Conservation (phyloP, 37 sponge, comb jelly and placozoan species). For the Chondrilla cf. caribensis region DNA sequence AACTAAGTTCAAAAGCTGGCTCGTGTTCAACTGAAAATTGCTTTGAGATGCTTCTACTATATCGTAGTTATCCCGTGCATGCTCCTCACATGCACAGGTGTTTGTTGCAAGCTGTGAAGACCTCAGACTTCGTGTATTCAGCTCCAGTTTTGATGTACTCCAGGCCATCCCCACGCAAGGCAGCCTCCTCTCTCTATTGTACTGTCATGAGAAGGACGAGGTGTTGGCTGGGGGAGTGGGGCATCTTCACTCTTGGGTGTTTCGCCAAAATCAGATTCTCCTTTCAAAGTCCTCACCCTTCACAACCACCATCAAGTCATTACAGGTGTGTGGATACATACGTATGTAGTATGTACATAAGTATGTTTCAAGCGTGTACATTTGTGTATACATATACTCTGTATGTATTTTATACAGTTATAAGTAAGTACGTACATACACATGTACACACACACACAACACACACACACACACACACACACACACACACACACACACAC, state of each 20-base stretch:
- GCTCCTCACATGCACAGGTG: slow-evolving; percentile 45
- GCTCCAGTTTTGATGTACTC: slow-evolving; percentile 41
- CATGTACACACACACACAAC: not conserved
- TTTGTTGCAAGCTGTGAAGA: slow-evolving; percentile 64
- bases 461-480: not conserved
- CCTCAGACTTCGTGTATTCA: slow-evolving; percentile 45
- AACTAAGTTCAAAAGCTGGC: no score
- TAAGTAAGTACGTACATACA: not conserved
- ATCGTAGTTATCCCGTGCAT: no score
- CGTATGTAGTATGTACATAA: not conserved
- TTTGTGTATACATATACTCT: no score
- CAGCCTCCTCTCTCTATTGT: slow-evolving; percentile 40
- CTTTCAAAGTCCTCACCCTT: not conserved
- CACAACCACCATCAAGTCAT: slow-evolving; percentile 17
- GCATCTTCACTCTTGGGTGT: not conserved
- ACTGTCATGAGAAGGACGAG: slow-evolving; percentile 28
- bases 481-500: not conserved
- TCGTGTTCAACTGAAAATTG: no score
- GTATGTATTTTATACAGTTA: no score
- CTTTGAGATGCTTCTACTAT: no score
- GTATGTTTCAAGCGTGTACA: not conserved
- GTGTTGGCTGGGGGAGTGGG: slow-evolving; percentile 60
- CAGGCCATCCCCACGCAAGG: slow-evolving; percentile 1
- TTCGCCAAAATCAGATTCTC: not conserved
- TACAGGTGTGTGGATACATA: not conserved